phyloP scores from a whole-genome alignment of 1,140 invertebrate species.

The Heliothis virescens region DNA sequence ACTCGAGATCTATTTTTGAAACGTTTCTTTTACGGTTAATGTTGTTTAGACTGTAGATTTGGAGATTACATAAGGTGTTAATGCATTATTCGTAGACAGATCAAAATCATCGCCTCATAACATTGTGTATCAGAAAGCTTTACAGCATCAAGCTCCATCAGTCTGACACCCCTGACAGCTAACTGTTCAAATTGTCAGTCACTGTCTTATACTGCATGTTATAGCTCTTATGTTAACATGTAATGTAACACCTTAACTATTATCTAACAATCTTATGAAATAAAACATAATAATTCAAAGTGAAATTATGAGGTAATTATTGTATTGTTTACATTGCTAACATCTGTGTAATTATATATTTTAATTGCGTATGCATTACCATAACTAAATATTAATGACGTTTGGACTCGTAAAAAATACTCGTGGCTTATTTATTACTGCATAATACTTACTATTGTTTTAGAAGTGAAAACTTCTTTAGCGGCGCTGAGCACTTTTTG shows the following conservation, averaged over 20 bases:
- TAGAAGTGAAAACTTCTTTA: too few relatives aligned
- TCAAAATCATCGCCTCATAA: neutral
- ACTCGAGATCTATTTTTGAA: too few relatives aligned
- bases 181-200: constrained; percentile 22
- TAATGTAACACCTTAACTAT: neutral
- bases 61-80: neutral
- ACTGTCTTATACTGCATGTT: constrained; percentile 8
- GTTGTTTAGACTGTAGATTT: neutral
- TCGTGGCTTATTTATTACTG: too few relatives aligned
- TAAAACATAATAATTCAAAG: neutral
- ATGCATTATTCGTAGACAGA: constrained; percentile 1
- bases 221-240: neutral
- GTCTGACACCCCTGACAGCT: neutral
- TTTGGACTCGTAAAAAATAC: neutral
- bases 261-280: constrained; percentile 11
- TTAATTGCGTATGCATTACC: constrained; percentile 26
- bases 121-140: constrained; percentile 19
- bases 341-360: constrained; percentile 8
- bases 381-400: constrained; percentile 16
- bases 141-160: constrained; percentile 3
- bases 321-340: constrained; percentile 11
- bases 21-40: too few relatives aligned
- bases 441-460: too few relatives aligned
- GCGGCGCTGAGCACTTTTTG: too few relatives aligned
- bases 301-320: constrained; percentile 12